Percentiles rank a stretch among this genome's conserved stretches.
Conservation (phyloP, 2,113 vertebrate genomes). For the Dipodomys spectabilis region DNA sequence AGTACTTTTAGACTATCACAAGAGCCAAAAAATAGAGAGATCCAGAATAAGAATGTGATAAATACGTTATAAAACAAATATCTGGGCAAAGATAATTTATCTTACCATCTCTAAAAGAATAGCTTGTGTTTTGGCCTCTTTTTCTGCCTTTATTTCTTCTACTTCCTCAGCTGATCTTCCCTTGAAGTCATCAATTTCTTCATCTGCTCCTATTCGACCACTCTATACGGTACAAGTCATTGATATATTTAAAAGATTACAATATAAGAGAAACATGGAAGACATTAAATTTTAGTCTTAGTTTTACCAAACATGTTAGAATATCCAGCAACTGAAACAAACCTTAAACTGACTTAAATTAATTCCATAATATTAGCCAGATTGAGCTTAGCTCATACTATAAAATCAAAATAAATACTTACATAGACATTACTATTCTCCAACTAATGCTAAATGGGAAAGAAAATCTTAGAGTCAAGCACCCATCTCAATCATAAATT, state of each 20-base stretch:
- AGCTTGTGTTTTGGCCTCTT: conserved; percentile 97
- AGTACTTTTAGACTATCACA: conserved; percentile 36
- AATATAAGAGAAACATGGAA: neutral
- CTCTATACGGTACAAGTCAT: conserved; percentile 88
- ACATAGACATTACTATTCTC: neutral
- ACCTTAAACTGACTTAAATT: conserved; percentile 53
- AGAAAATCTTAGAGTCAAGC: conserved; percentile 46
- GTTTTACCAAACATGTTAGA: conserved; percentile 15
- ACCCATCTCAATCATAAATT: conserved; percentile 42
- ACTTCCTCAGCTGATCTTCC: conserved; percentile 92
- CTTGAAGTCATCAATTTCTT: conserved; percentile 93
- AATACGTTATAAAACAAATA: neutral
- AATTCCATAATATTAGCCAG: conserved; percentile 37
- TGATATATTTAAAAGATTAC: neutral
- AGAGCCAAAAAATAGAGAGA: conserved; percentile 39
- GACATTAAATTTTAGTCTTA: conserved; percentile 43
- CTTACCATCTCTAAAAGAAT: conserved; percentile 98
- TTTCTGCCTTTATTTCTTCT: conserved; percentile 95
- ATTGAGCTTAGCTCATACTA: conserved; percentile 18
- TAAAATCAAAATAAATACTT: conserved; percentile 62
- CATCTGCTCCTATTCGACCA: conserved; percentile 97
- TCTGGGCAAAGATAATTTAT: conserved; percentile 33
- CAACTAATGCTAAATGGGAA: conserved; percentile 37
- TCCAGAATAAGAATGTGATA: neutral
- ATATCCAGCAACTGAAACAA: conserved; percentile 44